These are phyloP conservation scores for Labrus mixtus DNA, from an alignment of 2,113 vertebrate genomes.

Conservation along the genomic window DNA sequence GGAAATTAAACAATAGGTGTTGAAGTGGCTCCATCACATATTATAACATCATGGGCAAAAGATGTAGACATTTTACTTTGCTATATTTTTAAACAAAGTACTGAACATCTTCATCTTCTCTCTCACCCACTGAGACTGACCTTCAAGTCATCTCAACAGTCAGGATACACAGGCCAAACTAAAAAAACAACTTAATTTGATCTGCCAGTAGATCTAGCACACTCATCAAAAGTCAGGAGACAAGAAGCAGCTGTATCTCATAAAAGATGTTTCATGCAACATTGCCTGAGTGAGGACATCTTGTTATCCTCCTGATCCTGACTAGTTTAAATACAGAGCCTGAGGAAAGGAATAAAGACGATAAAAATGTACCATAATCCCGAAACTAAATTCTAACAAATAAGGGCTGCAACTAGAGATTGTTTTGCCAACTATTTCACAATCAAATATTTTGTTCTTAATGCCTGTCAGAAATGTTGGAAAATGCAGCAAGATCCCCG, in stretches of 20 bases:
- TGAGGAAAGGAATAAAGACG: background rate
- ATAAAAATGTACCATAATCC: too few relatives aligned
- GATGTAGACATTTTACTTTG: background rate
- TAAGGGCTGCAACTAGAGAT: too few relatives aligned
- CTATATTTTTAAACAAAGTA: background rate
- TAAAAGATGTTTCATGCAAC: background rate
- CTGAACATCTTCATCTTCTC: background rate
- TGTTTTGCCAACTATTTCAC: too few relatives aligned
- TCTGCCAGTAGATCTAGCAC: background rate
- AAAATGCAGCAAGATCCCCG: too few relatives aligned
- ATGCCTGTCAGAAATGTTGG: too few relatives aligned
- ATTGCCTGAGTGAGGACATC: background rate
- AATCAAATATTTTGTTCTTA: too few relatives aligned
- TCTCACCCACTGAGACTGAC: background rate
- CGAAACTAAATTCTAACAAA: too few relatives aligned
- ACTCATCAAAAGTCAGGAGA: slow-evolving; percentile 21
- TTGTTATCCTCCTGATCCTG: background rate
- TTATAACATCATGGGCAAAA: background rate
- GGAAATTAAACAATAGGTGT: background rate
- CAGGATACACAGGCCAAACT: background rate
- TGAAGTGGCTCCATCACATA: background rate
- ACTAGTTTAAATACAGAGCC: background rate
- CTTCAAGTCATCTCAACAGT: background rate
- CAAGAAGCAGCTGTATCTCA: slow-evolving; percentile 1
- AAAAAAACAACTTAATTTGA: slow-evolving; percentile 33